Percentiles rank a stretch among this genome's conserved stretches.
These are phyloP conservation scores for Eudyptes chrysolophus DNA, from an alignment of 2,113 vertebrate species.

Conservation along the genomic window DNA sequence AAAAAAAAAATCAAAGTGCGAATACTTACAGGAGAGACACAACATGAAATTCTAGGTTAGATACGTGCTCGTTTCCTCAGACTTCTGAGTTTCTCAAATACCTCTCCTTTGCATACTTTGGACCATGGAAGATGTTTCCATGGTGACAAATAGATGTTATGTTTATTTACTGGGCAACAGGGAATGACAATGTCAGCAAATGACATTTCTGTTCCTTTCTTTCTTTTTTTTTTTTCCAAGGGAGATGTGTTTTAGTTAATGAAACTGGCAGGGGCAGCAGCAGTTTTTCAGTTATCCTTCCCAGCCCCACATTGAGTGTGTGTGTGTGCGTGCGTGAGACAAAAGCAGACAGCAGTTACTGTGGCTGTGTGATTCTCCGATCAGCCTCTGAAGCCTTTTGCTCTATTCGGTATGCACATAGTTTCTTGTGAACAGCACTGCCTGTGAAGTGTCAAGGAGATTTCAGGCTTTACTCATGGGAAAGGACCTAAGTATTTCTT, in stretches of 20 bases:
- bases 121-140: constrained; percentile 68
- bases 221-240: constrained; percentile 5
- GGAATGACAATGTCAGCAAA: constrained; percentile 67
- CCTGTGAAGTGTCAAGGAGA: constrained; percentile 53
- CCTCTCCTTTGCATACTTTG: constrained; percentile 62
- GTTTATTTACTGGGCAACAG: constrained; percentile 75
- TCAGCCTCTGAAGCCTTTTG: constrained; percentile 5
- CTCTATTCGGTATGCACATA: background rate
- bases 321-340: rapidly evolving
- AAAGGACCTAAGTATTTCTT: constrained; percentile 51
- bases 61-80: constrained; percentile 45
- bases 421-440: background rate
- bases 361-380: constrained; percentile 9
- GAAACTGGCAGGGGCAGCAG: constrained; percentile 48
- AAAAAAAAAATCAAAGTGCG: background rate
- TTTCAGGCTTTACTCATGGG: constrained; percentile 58
- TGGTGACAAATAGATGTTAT: constrained; percentile 73
- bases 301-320: background rate
- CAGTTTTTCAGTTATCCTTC: constrained; percentile 34
- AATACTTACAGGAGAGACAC: constrained; percentile 22
- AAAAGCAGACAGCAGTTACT: constrained; percentile 35
- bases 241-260: constrained; percentile 66
- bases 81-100: constrained; percentile 61
- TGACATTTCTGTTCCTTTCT: constrained; percentile 70
- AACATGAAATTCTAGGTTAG: constrained; percentile 46